Evolutionary conservation across 2,797 vertebrate species (phyloP), one percentile per base, ranked within the genome.

Genomic region (Cichlasoma orientale): DNA sequence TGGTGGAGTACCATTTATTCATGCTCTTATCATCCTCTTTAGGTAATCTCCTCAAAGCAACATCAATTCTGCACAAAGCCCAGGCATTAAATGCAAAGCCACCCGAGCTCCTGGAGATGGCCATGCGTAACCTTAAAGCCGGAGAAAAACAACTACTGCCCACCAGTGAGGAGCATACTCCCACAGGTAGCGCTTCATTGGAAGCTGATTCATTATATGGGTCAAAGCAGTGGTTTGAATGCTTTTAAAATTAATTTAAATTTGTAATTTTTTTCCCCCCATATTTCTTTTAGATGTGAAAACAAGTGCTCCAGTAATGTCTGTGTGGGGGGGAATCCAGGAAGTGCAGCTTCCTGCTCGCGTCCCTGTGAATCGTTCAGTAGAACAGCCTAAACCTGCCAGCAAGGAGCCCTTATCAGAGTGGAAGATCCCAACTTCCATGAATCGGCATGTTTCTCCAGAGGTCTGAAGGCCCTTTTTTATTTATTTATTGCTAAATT

Each of bases 61-160:
- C 95, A 82, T 96, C 97, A 33, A 97, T 99, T 83, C 96, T 99
- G 79, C 96, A 96, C 79, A 98, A 97, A 94, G 98, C 97, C 75
- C 77, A 95, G 69, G 91, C 95, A 18, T 92, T 93, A 61, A 95
- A 95, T 69, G 97, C 97, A 27, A 92, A 90, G 56, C 98, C 98
- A 38, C 61, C 89, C 6, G 95, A 97, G 88, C 95, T 97, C 86
- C 79, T 99, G 75, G 95, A 97, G 87, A 77, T 88, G 56, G 98
- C 98, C 66, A 76, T 98, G 21, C 90, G 77, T 13, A 98, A 98
- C 89, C 91, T 99, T 41, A 94, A 95, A 72, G 94, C 94, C 71
- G 96, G 96, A 55, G 96, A 95, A 88, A 94, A 88, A n/a, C 93
- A 85, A 47, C 92, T 99, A 5, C 84, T 98, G 56, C 90, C 96